Percentiles rank a stretch among this genome's conserved stretches.
Evolutionary conservation across 92 coral and sea anemone species (phyloP).

Genomic region (Phymanthus crucifer): DNA sequence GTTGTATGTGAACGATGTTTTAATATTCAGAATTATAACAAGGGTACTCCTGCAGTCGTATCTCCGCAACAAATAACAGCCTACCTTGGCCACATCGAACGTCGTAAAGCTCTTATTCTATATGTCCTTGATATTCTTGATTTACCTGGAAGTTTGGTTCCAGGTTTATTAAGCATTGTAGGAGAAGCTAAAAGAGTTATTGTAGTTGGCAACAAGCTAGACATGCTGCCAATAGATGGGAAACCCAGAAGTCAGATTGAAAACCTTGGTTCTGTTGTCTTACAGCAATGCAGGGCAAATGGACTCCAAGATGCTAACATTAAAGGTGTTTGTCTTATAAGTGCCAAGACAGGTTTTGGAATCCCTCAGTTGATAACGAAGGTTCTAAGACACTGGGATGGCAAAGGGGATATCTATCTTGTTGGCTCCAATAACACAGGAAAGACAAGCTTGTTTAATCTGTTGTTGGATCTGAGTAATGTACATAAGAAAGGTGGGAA

Average conservation of each 20-base stretch:
- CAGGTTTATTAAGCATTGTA: conserved; percentile 65
- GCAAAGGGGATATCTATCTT: conserved; percentile 80
- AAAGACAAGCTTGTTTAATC: conserved; percentile 88
- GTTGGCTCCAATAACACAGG: conserved; percentile 90
- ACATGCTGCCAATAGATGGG: conserved; percentile 85
- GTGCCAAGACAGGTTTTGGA: conserved; percentile 93
- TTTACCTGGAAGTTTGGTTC: conserved; percentile 77
- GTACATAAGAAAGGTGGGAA: conserved; percentile 74
- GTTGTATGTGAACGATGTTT: conserved; percentile 86
- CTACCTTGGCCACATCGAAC: conserved; percentile 60
- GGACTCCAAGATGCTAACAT: conserved; percentile 80
- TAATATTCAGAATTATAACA: conserved; percentile 73
- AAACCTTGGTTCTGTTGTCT: conserved; percentile 50
- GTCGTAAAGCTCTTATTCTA: conserved; percentile 80
- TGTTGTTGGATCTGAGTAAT: conserved; percentile 72
- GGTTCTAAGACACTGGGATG: conserved; percentile 78
- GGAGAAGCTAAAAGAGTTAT: conserved; percentile 90
- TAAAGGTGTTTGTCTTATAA: conserved; percentile 67
- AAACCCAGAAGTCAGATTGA: conserved; percentile 60
- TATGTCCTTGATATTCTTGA: conserved; percentile 83
- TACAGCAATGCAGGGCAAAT: conserved; percentile 53
- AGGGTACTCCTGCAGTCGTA: conserved; percentile 51
- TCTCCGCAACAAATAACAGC: conserved; percentile 54
- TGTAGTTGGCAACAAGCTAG: conserved; percentile 86
- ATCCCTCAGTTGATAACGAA: conserved; percentile 58